phyloP scores from a whole-genome alignment of 2,113 vertebrate species.

The Orthonyx spaldingii region DNA sequence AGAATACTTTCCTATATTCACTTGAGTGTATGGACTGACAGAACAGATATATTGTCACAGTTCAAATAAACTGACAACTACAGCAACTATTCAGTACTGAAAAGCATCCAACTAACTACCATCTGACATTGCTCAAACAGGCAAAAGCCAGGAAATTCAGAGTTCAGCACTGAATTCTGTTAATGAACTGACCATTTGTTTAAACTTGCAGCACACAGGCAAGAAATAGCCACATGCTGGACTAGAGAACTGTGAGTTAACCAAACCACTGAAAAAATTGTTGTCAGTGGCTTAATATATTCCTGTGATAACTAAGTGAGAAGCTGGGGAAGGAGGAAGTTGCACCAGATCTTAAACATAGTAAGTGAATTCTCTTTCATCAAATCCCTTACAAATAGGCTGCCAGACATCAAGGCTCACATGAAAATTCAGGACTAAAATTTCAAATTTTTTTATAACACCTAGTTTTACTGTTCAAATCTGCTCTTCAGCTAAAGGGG shows the following conservation, averaged over 20 bases:
- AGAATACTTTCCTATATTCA: slow-evolving; percentile 25
- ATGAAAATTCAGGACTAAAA: background rate
- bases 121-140: background rate
- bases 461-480: background rate
- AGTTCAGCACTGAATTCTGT: background rate
- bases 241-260: background rate
- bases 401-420: background rate
- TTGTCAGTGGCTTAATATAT: background rate
- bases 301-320: background rate
- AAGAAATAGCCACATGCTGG: background rate
- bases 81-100: background rate
- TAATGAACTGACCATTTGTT: background rate
- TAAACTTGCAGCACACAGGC: background rate
- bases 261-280: background rate
- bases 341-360: background rate
- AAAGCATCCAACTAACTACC: background rate
- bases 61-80: slow-evolving; percentile 45
- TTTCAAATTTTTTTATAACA: background rate
- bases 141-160: background rate
- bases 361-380: background rate
- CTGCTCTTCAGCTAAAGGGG: background rate
- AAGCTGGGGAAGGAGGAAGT: background rate
- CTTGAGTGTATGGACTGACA: slow-evolving; percentile 37
- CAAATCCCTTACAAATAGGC: background rate
- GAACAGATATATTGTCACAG: slow-evolving; percentile 37